These are phyloP conservation scores for Podabrus alpinus DNA, from an alignment of 2,888 invertebrate genomes.

Conservation along the genomic window DNA sequence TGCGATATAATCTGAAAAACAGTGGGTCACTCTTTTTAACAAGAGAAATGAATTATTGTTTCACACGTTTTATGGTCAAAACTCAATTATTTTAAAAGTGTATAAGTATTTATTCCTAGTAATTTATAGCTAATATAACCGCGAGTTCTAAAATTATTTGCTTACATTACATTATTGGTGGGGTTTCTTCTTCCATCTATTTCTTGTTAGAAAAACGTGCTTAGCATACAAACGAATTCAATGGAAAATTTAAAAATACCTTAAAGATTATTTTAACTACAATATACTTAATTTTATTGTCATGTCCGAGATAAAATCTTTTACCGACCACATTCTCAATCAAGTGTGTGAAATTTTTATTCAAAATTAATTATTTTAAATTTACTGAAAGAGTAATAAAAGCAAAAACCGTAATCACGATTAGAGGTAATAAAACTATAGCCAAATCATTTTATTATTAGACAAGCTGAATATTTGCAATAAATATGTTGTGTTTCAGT, in stretches of 20 bases:
- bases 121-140: constrained; percentile 22
- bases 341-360: not conserved
- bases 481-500: not conserved
- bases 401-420: not conserved
- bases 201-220: constrained; percentile 20
- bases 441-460: not conserved
- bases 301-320: not conserved
- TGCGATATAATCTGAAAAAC: constrained; percentile 2
- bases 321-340: not conserved
- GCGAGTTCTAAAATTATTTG: constrained; percentile 23
- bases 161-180: constrained; percentile 12
- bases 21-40: constrained; percentile 6
- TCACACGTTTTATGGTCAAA: constrained; percentile 17
- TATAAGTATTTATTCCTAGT: constrained; percentile 23
- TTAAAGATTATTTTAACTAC: constrained; percentile 26
- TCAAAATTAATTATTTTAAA: not conserved
- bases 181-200: constrained; percentile 18
- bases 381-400: not conserved
- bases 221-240: constrained; percentile 30
- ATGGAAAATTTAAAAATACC: constrained; percentile 20
- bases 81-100: constrained; percentile 26
- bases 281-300: constrained; percentile 27
- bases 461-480: not conserved
- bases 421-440: not conserved
- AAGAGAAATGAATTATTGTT: constrained; percentile 23